phyloP scores from a whole-genome alignment of 1,140 invertebrate genomes.

The Aporrectodea caliginosa region DNA sequence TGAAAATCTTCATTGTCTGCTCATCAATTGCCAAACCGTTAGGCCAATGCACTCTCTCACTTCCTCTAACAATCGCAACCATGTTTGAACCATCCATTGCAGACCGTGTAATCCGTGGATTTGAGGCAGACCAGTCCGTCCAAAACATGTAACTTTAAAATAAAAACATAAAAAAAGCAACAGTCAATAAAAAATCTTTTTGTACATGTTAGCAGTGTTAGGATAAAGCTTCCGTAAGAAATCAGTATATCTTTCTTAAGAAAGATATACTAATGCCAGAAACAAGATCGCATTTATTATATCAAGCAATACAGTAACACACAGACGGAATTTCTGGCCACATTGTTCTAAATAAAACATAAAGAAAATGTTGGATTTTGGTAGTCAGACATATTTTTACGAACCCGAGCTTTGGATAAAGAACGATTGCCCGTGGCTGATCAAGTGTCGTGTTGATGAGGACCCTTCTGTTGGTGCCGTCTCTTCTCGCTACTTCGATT shows the following conservation, averaged over 20 bases:
- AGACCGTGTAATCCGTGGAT: slow-evolving; percentile 84
- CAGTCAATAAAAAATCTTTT: too few relatives aligned
- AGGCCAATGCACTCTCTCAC: slow-evolving; percentile 35
- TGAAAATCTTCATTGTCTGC: slow-evolving; percentile 24
- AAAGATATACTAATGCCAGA: too few relatives aligned
- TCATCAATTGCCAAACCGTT: slow-evolving; percentile 47
- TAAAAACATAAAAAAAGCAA: too few relatives aligned
- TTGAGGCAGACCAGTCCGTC: slow-evolving; percentile 86
- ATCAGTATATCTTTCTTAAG: too few relatives aligned
- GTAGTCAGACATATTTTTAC: too few relatives aligned
- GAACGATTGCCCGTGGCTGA: neutral
- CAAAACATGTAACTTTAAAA: slow-evolving; percentile 60
- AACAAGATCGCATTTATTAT: too few relatives aligned
- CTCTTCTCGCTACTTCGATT: slow-evolving; percentile 70
- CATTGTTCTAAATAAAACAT: too few relatives aligned
- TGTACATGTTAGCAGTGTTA: too few relatives aligned
- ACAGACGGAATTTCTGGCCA: too few relatives aligned
- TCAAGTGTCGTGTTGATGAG: neutral
- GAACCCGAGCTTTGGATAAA: neutral
- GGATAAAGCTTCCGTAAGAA: too few relatives aligned
- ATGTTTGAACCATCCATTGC: slow-evolving; percentile 74
- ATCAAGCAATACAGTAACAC: too few relatives aligned
- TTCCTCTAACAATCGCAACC: slow-evolving; percentile 32
- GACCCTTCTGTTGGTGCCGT: neutral
- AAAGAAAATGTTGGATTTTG: too few relatives aligned